These are phyloP conservation scores for Scaptodrosophila lebanonensis DNA, from an alignment of 1,140 invertebrate genomes.

Conservation along the genomic window DNA sequence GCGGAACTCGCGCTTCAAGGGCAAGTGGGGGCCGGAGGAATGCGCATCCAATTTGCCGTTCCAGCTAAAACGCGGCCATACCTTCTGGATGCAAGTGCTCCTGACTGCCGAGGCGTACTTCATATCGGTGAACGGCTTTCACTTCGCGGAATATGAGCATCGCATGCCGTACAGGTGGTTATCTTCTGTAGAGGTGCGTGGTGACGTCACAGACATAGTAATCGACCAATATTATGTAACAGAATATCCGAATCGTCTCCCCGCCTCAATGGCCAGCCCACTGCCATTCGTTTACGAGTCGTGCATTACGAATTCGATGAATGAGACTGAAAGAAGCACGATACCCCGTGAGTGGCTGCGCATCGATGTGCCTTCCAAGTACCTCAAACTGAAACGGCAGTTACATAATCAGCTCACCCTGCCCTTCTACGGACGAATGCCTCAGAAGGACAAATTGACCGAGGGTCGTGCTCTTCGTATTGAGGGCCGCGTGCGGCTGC, in stretches of 20 bases:
- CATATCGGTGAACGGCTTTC: conserved; percentile 83
- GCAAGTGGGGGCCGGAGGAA: conserved; percentile 84
- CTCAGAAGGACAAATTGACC: conserved; percentile 6
- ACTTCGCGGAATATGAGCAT: conserved; percentile 83
- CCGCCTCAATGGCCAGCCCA: conserved; percentile 1
- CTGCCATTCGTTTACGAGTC: conserved; percentile 3
- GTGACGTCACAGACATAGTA: conserved; percentile 41
- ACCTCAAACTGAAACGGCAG: background rate
- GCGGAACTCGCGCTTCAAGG: conserved; percentile 81
- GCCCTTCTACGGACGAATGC: conserved; percentile 45
- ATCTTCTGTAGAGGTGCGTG: conserved; percentile 43
- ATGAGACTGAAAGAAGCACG: background rate
- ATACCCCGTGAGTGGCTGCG: conserved; percentile 14
- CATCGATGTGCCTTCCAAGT: conserved; percentile 6
- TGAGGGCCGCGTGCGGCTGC: conserved; percentile 79
- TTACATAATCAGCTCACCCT: conserved; percentile 6
- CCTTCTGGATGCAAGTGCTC: conserved; percentile 77
- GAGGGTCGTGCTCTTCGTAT: conserved; percentile 78
- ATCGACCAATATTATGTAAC: conserved; percentile 35
- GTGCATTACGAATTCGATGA: background rate
- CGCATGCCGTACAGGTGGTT: conserved; percentile 80
- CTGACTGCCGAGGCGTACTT: conserved; percentile 72
- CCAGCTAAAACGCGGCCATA: conserved; percentile 60
- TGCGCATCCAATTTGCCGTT: conserved; percentile 71
- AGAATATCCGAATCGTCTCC: conserved; percentile 49